Percentiles rank a stretch among this genome's conserved stretches.
phyloP scores from a whole-genome alignment of 2,113 vertebrate species.

The Takifugu flavidus region DNA sequence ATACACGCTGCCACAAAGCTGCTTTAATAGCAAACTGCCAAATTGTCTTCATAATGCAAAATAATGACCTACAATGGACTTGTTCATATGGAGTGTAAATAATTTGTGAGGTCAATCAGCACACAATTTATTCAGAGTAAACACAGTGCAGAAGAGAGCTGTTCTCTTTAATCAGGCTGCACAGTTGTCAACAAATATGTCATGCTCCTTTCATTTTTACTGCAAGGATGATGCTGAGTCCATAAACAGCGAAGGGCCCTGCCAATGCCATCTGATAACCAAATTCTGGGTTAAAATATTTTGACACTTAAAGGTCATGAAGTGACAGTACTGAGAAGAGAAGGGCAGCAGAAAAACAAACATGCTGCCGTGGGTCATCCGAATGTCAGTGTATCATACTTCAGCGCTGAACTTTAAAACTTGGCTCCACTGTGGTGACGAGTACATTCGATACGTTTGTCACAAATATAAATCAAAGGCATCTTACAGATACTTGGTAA shows the following conservation, averaged over 20 bases:
- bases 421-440: neutral
- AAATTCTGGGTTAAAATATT: too few relatives aligned
- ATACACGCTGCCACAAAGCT: too few relatives aligned
- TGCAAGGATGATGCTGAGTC: neutral
- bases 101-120: neutral
- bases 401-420: neutral
- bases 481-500: slow-evolving; percentile 4
- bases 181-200: neutral
- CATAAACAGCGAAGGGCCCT: too few relatives aligned
- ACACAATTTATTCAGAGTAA: neutral
- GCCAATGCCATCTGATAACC: too few relatives aligned
- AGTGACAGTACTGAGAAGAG: too few relatives aligned
- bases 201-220: neutral
- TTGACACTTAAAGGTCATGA: too few relatives aligned
- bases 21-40: too few relatives aligned
- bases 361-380: too few relatives aligned
- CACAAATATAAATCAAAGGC: slow-evolving; percentile 23
- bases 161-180: neutral
- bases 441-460: slow-evolving; percentile 1
- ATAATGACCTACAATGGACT: too few relatives aligned
- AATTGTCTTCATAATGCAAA: too few relatives aligned
- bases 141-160: neutral
- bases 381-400: neutral
- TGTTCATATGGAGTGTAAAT: neutral
- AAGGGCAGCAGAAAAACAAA: too few relatives aligned